These are phyloP conservation scores for Polydrusus pterygomalis DNA, from an alignment of 2,888 invertebrate genomes.

Conservation along the genomic window DNA sequence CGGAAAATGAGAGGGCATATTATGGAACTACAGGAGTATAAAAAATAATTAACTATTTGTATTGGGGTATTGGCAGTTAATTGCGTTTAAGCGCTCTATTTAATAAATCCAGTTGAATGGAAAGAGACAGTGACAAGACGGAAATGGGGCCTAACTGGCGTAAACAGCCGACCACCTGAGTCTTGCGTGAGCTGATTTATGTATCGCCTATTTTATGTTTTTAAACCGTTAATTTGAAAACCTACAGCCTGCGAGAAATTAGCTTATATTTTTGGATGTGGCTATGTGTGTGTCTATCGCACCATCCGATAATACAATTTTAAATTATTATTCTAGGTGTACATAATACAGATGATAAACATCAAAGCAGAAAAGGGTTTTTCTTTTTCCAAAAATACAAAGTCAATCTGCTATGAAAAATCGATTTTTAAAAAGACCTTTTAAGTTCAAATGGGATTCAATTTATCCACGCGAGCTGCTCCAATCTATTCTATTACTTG, in stretches of 20 bases:
- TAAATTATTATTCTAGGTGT: too few species aligned
- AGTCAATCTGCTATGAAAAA: slow-evolving; percentile 10
- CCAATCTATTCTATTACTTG: slow-evolving; percentile 50
- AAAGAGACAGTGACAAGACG: slow-evolving; percentile 58
- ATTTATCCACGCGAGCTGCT: slow-evolving; percentile 39
- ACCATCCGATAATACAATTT: too few species aligned
- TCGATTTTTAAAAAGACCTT: slow-evolving; percentile 20
- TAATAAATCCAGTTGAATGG: slow-evolving; percentile 60
- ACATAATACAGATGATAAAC: too few species aligned
- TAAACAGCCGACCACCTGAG: slow-evolving; percentile 49
- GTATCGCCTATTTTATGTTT: slow-evolving; percentile 7
- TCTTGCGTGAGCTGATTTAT: slow-evolving; percentile 44
- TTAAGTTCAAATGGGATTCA: slow-evolving; percentile 39
- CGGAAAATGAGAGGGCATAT: slow-evolving; percentile 39
- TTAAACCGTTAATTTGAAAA: neutral
- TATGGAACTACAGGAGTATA: slow-evolving; percentile 51
- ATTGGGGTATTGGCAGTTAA: slow-evolving; percentile 56
- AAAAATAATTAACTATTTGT: slow-evolving; percentile 57
- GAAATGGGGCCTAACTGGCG: slow-evolving; percentile 53
- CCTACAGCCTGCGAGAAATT: too few species aligned
- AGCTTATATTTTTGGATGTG: too few species aligned
- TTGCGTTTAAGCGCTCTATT: slow-evolving; percentile 59
- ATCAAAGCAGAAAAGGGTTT: too few species aligned
- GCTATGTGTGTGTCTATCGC: too few species aligned
- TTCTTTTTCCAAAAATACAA: too few species aligned